Percentiles rank a stretch among this genome's conserved stretches.
phyloP scores from a whole-genome alignment of 2,888 invertebrate genomes.

The Lochmaea capreae region DNA sequence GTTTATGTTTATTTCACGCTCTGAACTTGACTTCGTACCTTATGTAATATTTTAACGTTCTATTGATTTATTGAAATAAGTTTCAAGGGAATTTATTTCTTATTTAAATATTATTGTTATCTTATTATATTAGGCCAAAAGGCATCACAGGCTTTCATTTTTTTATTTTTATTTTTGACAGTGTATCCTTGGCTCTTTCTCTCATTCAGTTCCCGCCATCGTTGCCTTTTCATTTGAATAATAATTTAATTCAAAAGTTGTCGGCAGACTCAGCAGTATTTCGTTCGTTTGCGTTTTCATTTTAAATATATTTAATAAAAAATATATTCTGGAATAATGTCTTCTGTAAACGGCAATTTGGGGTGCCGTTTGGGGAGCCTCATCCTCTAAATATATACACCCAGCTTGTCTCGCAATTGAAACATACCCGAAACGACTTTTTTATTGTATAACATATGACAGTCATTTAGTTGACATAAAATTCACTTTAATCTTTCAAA shows the following conservation, averaged over 20 bases:
- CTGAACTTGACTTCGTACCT: too few relatives aligned
- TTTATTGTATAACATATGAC: constrained; percentile 14
- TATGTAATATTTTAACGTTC: too few relatives aligned
- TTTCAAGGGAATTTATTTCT: too few relatives aligned
- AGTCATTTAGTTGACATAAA: neutral
- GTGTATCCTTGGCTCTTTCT: constrained; percentile 30
- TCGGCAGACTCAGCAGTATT: constrained; percentile 55
- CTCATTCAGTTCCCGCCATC: constrained; percentile 47
- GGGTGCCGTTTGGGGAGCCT: constrained; percentile 28
- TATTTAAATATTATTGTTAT: too few relatives aligned
- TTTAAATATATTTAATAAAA: constrained; percentile 59
- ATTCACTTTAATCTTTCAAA: too few relatives aligned
- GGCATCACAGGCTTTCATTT: too few relatives aligned
- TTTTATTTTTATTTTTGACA: constrained; percentile 11
- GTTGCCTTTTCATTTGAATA: constrained; percentile 61
- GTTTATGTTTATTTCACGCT: too few relatives aligned
- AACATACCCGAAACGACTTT: constrained; percentile 27
- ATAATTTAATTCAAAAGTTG: constrained; percentile 61
- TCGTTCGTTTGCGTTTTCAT: constrained; percentile 59
- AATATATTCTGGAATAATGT: constrained; percentile 55
- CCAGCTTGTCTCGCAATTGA: constrained; percentile 25
- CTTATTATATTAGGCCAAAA: too few relatives aligned
- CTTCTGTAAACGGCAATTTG: constrained; percentile 50
- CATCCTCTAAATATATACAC: constrained; percentile 17
- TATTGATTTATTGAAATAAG: too few relatives aligned